Evolutionary conservation across 2,888 invertebrate genomes (phyloP).

Genomic region (Neuroscelio doddi): DNA sequence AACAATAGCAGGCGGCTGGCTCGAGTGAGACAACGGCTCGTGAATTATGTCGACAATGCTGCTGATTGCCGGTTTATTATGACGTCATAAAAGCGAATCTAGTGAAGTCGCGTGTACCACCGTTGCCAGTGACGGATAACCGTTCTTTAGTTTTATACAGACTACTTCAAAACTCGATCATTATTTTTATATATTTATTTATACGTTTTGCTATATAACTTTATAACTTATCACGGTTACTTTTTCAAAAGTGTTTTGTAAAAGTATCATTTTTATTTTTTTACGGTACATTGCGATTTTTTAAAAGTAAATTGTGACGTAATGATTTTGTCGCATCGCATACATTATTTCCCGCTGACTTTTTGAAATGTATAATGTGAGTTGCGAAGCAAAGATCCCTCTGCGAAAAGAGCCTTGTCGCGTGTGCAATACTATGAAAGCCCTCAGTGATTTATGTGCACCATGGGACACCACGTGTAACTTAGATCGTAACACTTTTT

Average conservation of each 20-base stretch:
- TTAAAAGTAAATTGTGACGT: not conserved
- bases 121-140: slow-evolving; percentile 63
- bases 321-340: not conserved
- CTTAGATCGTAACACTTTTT: slow-evolving; percentile 43
- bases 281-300: not conserved
- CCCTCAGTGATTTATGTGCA: slow-evolving; percentile 59
- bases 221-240: too few relatives aligned
- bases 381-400: slow-evolving; percentile 20
- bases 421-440: slow-evolving; percentile 31
- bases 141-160: slow-evolving; percentile 50
- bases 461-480: slow-evolving; percentile 54
- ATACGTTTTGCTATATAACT: too few relatives aligned
- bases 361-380: slow-evolving; percentile 10
- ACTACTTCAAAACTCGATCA: too few relatives aligned
- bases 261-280: too few relatives aligned
- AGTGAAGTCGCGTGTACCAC: slow-evolving; percentile 60
- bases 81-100: slow-evolving; percentile 71
- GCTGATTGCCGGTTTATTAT: slow-evolving; percentile 71
- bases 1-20: slow-evolving; percentile 55
- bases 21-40: slow-evolving; percentile 67
- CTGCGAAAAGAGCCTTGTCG: slow-evolving; percentile 20
- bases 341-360: slow-evolving; percentile 3
- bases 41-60: slow-evolving; percentile 71
- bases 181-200: too few relatives aligned
- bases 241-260: too few relatives aligned